Evolutionary conservation across 1,140 invertebrate species (phyloP), one percentile per base, ranked within the genome.

Genomic region (Procambarus clarkii): DNA sequence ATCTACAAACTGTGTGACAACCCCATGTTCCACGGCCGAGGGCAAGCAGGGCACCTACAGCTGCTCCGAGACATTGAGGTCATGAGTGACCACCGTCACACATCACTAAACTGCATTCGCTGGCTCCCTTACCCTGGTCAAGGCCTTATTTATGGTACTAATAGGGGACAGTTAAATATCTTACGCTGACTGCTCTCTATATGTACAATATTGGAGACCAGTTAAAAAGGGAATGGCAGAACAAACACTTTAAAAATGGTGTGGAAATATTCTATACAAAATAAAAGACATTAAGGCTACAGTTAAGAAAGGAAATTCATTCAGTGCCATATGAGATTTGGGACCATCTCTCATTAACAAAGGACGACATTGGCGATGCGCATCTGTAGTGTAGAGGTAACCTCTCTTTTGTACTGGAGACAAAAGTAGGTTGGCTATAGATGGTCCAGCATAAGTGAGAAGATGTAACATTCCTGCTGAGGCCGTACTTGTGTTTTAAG

Each of bases 101-200:
- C 77, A 58, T 97, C 96, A 94, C 95, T 98, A 13, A 98, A 98
- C 95, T 98, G 97, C 93, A 97, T 98, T 54, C 95, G 97, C 82
- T 98, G 97, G 97, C 95, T 97, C 24, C 97, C 97, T 0, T 95
- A 96, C 48, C 95, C 97, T 18, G 97, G 97, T 0, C 97, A 97
- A 94, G 97, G 97, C 1, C 95, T 98, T 81, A 96, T 98, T 54
- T 98, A 97, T 94, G 97, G 97, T 2, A 98, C 97, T 71, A 98
- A 97, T 93, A 97, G 96, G 74, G 97, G 97, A 81, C 96, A 97
- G 93, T 95, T 98, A 15, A 96, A 96, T 93, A 96, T 98, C 93
- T 95, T 97, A 24, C 88, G 91, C 50, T 93, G 69, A 74, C 69
- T 24, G 69, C 34, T 34, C 7, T 34, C 15, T 34, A 34, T 34